These are phyloP conservation scores for Yponomeuta evonymella DNA, from an alignment of 2,888 invertebrate species.

Conservation along the genomic window DNA sequence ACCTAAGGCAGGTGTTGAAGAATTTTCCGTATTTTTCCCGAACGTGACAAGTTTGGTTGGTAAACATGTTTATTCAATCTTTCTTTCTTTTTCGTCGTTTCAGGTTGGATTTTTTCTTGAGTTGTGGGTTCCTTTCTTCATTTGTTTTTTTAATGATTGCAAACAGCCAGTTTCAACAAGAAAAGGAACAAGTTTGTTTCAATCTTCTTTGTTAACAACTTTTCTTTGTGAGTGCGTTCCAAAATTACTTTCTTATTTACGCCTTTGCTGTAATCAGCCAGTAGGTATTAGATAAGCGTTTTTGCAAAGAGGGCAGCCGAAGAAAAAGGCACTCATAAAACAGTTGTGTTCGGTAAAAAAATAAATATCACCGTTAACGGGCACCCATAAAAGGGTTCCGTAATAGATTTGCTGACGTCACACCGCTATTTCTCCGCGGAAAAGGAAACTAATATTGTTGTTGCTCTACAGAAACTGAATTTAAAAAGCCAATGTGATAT, in stretches of 20 bases:
- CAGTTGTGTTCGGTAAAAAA: neutral
- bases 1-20: neutral
- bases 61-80: neutral
- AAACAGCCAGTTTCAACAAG: neutral
- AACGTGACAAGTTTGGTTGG: neutral
- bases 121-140: neutral
- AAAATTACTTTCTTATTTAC: neutral
- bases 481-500: neutral
- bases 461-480: neutral
- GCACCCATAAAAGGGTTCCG: neutral
- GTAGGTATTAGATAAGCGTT: neutral
- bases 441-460: constrained; percentile 1
- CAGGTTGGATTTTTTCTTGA: neutral
- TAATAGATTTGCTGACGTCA: constrained; percentile 7
- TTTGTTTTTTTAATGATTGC: neutral
- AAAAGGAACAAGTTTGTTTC: neutral
- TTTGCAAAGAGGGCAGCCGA: neutral
- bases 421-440: neutral
- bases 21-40: neutral
- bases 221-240: neutral
- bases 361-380: neutral
- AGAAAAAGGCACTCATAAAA: neutral
- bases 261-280: neutral
- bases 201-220: neutral
- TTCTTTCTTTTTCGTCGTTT: neutral